A percentile compares a stretch with the other conserved stretches of the same genome.
These are phyloP conservation scores for Antechinus stuartii DNA, from an alignment of 2,113 vertebrate genomes.

Conservation along the genomic window DNA sequence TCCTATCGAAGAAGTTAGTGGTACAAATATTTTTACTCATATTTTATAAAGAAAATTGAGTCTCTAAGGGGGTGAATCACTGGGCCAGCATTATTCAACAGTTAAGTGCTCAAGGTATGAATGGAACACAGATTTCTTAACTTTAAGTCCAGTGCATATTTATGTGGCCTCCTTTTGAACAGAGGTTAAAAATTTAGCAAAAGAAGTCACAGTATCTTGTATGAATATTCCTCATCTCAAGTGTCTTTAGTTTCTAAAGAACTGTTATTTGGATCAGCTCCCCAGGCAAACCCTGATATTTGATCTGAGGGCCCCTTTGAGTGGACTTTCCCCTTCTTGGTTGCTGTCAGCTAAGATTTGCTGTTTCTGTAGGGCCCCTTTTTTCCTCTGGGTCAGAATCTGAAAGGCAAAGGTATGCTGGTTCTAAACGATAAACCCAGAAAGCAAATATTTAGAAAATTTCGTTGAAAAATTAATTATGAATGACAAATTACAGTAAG, in stretches of 20 bases:
- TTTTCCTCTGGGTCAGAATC: not conserved
- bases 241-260: not conserved
- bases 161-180: not conserved
- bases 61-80: not conserved
- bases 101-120: not conserved
- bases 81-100: not conserved
- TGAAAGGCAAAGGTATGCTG: not conserved
- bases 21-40: not conserved
- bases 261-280: not conserved
- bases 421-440: not conserved
- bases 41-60: not conserved
- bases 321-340: not conserved
- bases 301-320: not conserved
- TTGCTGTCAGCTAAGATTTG: not conserved
- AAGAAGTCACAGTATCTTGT: not conserved
- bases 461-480: constrained; percentile 56
- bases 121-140: not conserved
- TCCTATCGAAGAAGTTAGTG: not conserved
- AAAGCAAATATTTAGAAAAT: constrained; percentile 33
- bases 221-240: not conserved
- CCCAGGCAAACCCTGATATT: not conserved
- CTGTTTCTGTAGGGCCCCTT: not conserved
- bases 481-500: constrained; percentile 56
- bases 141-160: not conserved
- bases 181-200: not conserved